A percentile compares a stretch with the other conserved stretches of the same genome.
Conservation (phyloP, 2,113 vertebrate genomes). For the Machaerirhynchus nigripectus region DNA sequence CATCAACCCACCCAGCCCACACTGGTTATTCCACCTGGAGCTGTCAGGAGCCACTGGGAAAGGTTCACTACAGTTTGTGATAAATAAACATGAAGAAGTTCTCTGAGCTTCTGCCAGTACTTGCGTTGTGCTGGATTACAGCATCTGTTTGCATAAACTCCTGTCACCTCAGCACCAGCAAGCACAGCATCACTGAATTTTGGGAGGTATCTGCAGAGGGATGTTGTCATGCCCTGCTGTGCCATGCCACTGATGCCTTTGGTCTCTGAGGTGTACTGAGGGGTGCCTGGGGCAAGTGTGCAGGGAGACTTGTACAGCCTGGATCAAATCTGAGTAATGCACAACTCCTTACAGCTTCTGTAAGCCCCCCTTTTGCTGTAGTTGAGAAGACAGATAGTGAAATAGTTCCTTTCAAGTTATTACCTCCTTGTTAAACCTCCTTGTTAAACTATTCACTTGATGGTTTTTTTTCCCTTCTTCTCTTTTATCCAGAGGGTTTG, state of each 20-base stretch:
- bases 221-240: neutral
- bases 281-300: neutral
- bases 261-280: neutral
- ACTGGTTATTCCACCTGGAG: accelerated
- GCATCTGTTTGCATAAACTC: neutral
- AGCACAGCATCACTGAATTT: neutral
- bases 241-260: neutral
- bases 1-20: neutral
- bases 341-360: neutral
- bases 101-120: neutral
- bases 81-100: neutral
- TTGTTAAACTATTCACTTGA: neutral
- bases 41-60: neutral
- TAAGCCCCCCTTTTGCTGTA: neutral
- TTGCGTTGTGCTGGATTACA: neutral
- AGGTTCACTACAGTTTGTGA: neutral
- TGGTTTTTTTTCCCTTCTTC: neutral
- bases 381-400: neutral
- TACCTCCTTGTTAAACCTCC: neutral
- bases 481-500: neutral
- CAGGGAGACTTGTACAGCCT: neutral
- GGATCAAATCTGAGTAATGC: neutral
- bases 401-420: neutral
- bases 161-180: accelerated
- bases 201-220: neutral